These are phyloP conservation scores for Epinotia brunnichana DNA, from an alignment of 2,888 invertebrate species.

Conservation along the genomic window DNA sequence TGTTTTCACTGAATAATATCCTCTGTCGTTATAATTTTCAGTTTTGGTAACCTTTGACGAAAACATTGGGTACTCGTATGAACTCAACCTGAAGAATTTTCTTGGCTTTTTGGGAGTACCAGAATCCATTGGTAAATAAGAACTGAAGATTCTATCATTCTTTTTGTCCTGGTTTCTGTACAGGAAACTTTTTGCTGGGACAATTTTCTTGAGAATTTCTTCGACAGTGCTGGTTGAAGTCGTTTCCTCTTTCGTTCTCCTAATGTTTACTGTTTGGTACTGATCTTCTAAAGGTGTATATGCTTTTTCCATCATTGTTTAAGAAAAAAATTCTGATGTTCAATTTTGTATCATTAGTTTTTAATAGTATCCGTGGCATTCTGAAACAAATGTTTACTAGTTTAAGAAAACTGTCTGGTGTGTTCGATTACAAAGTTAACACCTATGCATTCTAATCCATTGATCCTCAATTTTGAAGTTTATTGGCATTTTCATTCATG, in stretches of 20 bases:
- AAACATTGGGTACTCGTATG: constrained; percentile 74
- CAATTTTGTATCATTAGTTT: neutral
- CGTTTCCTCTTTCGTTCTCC: constrained; percentile 53
- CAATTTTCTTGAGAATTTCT: constrained; percentile 70
- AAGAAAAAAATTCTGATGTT: neutral
- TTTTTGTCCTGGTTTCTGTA: constrained; percentile 70
- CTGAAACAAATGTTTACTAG: constrained; percentile 13
- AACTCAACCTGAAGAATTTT: constrained; percentile 70
- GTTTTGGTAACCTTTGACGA: constrained; percentile 66
- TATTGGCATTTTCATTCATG: too few relatives aligned
- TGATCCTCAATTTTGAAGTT: too few relatives aligned
- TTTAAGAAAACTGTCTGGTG: too few relatives aligned
- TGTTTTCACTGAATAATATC: constrained; percentile 74
- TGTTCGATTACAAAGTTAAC: too few relatives aligned
- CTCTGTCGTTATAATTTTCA: constrained; percentile 67
- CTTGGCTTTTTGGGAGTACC: constrained; percentile 61
- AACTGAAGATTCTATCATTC: constrained; percentile 60
- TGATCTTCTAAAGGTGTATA: constrained; percentile 59
- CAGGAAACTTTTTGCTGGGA: constrained; percentile 76
- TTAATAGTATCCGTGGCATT: neutral
- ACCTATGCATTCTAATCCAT: too few relatives aligned
- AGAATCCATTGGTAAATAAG: constrained; percentile 77
- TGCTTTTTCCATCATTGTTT: constrained; percentile 31
- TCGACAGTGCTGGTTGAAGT: constrained; percentile 64
- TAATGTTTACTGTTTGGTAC: constrained; percentile 70